phyloP scores from a whole-genome alignment of 1,140 invertebrate species.

The Drosophila lini region DNA sequence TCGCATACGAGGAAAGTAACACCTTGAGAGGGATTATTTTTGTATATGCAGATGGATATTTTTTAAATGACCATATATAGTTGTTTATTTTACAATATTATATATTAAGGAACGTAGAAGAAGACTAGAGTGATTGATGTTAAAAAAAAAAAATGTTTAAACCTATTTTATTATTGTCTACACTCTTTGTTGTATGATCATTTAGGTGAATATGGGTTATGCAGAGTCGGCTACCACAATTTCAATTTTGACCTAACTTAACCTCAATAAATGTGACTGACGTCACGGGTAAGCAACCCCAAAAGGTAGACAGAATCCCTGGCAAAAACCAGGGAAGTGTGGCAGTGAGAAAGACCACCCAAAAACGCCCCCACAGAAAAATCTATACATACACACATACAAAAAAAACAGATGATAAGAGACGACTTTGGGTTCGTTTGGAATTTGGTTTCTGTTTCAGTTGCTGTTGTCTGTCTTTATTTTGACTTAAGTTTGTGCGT shows the following conservation, averaged over 20 bases:
- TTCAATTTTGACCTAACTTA: constrained; percentile 25
- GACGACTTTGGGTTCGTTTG: constrained; percentile 11
- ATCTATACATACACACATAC: constrained; percentile 9
- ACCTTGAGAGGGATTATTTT: constrained; percentile 6
- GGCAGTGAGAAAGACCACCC: background rate
- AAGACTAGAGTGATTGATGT: background rate
- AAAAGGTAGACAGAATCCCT: constrained; percentile 31
- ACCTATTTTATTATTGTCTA: background rate
- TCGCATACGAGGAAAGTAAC: constrained; percentile 16
- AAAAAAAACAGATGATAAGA: constrained; percentile 27
- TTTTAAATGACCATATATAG: too few relatives aligned
- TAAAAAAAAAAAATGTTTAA: background rate
- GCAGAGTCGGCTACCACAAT: background rate
- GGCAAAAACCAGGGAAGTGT: background rate
- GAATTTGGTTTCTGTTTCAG: constrained; percentile 6
- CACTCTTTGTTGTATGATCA: background rate
- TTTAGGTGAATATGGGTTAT: background rate
- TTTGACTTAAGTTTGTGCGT: constrained; percentile 39
- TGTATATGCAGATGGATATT: too few relatives aligned
- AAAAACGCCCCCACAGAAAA: constrained; percentile 12
- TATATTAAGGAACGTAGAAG: background rate
- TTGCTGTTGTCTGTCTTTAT: background rate
- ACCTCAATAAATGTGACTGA: constrained; percentile 33
- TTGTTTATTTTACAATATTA: background rate
- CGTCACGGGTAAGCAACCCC: constrained; percentile 34